Evolutionary conservation across 1,140 invertebrate species (phyloP), one percentile per base, ranked within the genome.

Genomic region (Pantala flavescens): DNA sequence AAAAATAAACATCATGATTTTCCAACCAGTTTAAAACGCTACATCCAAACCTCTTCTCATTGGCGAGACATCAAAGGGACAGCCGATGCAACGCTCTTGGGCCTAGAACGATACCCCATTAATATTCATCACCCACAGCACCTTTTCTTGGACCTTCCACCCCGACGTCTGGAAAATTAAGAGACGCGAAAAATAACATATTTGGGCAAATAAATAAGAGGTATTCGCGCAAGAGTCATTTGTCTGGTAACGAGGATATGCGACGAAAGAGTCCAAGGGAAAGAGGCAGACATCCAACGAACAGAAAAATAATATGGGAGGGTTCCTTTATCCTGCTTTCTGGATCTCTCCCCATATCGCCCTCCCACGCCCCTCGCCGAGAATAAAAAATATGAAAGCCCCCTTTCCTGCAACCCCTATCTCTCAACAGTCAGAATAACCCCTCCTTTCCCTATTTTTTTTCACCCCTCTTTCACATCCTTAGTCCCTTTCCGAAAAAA

Each of bases 251-350:
- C 49, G 49, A 63, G 49, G 49, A 19, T 1, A 63, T 3, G 49
- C 49, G 12, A 16, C 3, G 12, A 14, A 21, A 63, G 12, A 63
- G 49, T 19, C 16, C n/a, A 63, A 63, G 49, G 49, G 49, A 14
- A 63, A 14, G n/a, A 63, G 49, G 12, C 49, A 7, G 49, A 63
- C 49, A 63, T 63, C 49, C 49, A 63, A 12, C n/a, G 49, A 63
- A 63, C 49, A 63, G 49, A 63, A 63, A 63, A 63, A 63, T 63
- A 63, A 63, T 63, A 63, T 63, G 49, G 49, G n/a, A 63, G n/a
- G n/a, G 49, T 5, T 21, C 49, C 49, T 63, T 63, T 63, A 63
- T 63, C 49, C 49, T 63, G 16, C 49, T 21, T 63, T 63, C 49
- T 1, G 28, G n/a, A 63, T 63, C 49, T 63, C 49, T 21, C 49